phyloP scores from a whole-genome alignment of 2,797 vertebrate genomes.

The Myiothlypis coronata region DNA sequence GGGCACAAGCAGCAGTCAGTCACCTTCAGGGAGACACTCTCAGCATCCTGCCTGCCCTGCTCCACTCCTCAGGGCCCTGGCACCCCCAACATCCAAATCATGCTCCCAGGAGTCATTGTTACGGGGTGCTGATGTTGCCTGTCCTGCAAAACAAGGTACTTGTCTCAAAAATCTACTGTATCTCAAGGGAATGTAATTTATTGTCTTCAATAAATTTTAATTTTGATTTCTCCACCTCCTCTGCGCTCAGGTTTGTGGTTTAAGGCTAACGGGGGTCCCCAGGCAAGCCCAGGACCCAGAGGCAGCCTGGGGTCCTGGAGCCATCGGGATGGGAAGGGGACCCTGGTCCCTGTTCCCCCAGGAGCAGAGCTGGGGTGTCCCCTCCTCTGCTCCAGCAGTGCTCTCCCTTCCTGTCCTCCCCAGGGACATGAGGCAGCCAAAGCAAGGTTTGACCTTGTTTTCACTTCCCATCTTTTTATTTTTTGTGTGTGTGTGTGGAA shows the following conservation, averaged over 20 bases:
- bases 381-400: background rate
- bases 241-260: accelerated
- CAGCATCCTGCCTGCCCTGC: background rate
- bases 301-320: background rate
- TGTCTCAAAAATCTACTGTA: background rate
- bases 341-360: background rate
- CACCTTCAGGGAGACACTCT: background rate
- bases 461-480: background rate
- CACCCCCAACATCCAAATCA: accelerated
- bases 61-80: background rate
- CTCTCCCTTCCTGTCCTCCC: background rate
- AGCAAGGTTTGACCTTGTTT: slow-evolving; percentile 37
- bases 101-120: accelerated
- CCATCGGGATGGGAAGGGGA: accelerated
- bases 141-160: background rate
- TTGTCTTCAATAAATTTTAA: slow-evolving; percentile 24
- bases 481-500: background rate
- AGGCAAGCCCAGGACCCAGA: background rate
- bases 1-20: background rate
- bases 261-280: background rate
- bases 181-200: slow-evolving; percentile 46
- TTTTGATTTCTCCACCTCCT: background rate
- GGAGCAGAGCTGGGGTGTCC: background rate
- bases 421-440: background rate
- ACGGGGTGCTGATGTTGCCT: accelerated